phyloP scores from a whole-genome alignment of 2,888 invertebrate species.

The Sylvicola fuscatus region DNA sequence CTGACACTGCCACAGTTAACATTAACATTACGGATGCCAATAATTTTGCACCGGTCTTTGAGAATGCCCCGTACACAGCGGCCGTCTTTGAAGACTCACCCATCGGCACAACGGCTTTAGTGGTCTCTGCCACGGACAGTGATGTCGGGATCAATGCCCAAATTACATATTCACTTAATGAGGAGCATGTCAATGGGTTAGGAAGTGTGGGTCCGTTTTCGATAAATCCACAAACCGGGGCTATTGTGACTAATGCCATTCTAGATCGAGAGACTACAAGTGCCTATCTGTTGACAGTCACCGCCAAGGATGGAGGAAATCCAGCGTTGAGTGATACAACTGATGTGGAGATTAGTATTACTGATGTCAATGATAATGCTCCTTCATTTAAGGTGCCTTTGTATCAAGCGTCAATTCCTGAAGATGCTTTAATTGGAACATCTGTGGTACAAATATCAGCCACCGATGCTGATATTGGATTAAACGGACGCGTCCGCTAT shows the following conservation, averaged over 20 bases:
- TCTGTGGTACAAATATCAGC: slow-evolving; percentile 62
- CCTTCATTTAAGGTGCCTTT: slow-evolving; percentile 67
- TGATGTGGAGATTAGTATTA: slow-evolving; percentile 84
- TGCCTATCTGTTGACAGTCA: slow-evolving; percentile 75
- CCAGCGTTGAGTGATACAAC: slow-evolving; percentile 86
- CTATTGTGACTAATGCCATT: slow-evolving; percentile 65
- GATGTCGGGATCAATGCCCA: slow-evolving; percentile 92
- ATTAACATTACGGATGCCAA: slow-evolving; percentile 91
- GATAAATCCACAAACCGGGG: slow-evolving; percentile 85
- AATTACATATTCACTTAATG: slow-evolving; percentile 56
- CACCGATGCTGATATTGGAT: slow-evolving; percentile 64
- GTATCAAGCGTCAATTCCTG: slow-evolving; percentile 65
- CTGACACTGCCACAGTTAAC: slow-evolving; percentile 74
- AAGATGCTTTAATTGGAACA: slow-evolving; percentile 68
- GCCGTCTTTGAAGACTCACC: slow-evolving; percentile 85
- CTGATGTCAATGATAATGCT: slow-evolving; percentile 90
- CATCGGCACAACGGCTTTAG: slow-evolving; percentile 75
- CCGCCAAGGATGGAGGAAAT: slow-evolving; percentile 79
- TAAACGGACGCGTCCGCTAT: slow-evolving; percentile 74
- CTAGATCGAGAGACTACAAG: slow-evolving; percentile 70
- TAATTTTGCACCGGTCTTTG: slow-evolving; percentile 81
- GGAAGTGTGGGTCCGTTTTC: slow-evolving; percentile 52
- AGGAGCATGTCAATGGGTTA: slow-evolving; percentile 34
- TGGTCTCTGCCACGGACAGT: slow-evolving; percentile 80
- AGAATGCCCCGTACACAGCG: slow-evolving; percentile 79